Conservation (phyloP, 2,797 vertebrate species). For the Picus viridis region DNA sequence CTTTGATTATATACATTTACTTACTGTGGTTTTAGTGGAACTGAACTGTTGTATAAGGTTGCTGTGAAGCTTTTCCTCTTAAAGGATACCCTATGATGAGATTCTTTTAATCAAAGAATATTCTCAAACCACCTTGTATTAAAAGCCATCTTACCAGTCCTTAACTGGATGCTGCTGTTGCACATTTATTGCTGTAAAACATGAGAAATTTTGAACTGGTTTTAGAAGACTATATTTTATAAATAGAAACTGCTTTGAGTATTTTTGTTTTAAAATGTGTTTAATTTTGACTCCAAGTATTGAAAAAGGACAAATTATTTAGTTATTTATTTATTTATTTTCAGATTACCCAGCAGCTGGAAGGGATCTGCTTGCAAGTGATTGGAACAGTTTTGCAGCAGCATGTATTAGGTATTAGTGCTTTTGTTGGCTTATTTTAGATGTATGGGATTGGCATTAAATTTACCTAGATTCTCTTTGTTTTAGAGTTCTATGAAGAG, state of each 20-base stretch:
- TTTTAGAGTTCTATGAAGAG: slow-evolving; percentile 97
- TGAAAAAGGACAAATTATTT: no score
- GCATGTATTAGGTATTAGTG: slow-evolving; percentile 90
- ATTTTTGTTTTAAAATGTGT: background rate
- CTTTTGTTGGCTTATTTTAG: background rate
- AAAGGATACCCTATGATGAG: background rate
- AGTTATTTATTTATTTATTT: background rate
- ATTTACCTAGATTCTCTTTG: slow-evolving; percentile 44
- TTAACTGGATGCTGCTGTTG: background rate
- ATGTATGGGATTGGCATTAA: background rate
- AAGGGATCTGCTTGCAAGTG: slow-evolving; percentile 98
- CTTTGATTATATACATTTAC: background rate
- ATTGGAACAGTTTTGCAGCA: slow-evolving; percentile 98
- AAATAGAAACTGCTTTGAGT: background rate
- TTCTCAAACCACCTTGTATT: background rate
- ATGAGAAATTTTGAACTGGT: background rate
- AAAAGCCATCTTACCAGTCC: background rate
- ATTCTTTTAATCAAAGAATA: background rate
- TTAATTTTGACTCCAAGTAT: background rate
- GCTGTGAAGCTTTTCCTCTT: background rate
- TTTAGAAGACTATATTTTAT: background rate
- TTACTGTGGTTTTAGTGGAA: background rate
- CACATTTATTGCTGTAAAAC: background rate
- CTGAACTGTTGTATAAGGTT: background rate
- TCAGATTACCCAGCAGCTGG: slow-evolving; percentile 97